phyloP scores from a whole-genome alignment of 2,888 invertebrate species.

The Pedicia rivosa region DNA sequence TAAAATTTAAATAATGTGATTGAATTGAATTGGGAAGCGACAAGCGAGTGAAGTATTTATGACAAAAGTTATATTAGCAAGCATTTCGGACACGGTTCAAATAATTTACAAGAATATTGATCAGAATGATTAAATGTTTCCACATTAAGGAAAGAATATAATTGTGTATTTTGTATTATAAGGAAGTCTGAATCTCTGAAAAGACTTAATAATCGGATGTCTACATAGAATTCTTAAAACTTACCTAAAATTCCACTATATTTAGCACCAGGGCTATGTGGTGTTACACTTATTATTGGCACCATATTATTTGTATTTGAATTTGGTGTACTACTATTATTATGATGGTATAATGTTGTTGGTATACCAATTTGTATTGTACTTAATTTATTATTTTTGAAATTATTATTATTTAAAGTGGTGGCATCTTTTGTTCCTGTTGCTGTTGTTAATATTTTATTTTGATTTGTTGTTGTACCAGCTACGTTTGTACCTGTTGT shows the following conservation, averaged over 20 bases:
- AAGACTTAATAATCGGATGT: too few species aligned
- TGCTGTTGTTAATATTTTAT: conserved; percentile 11
- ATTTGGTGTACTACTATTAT: conserved; percentile 5
- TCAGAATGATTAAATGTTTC: neutral
- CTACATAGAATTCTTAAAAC: conserved; percentile 9
- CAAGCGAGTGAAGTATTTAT: too few species aligned
- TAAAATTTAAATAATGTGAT: too few species aligned
- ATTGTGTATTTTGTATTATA: too few species aligned
- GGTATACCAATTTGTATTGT: conserved; percentile 7
- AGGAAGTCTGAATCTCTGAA: too few species aligned
- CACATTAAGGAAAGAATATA: too few species aligned
- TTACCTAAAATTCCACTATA: conserved; percentile 45
- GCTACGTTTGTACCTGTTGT: neutral
- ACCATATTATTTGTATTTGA: conserved; percentile 31
- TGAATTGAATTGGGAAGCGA: too few species aligned
- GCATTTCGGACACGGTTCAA: too few species aligned
- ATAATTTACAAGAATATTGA: too few species aligned
- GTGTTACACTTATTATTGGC: conserved; percentile 77
- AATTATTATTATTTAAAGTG: conserved; percentile 5
- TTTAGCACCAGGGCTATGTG: conserved; percentile 67
- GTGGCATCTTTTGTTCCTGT: conserved; percentile 14
- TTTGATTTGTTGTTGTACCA: conserved; percentile 8
- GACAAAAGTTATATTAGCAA: too few species aligned
- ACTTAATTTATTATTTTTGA: conserved; percentile 4
- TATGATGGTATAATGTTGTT: conserved; percentile 6